Evolutionary conservation across 2,797 vertebrate species (phyloP), one percentile per base, ranked within the genome.

Genomic region (Takifugu rubripes): DNA sequence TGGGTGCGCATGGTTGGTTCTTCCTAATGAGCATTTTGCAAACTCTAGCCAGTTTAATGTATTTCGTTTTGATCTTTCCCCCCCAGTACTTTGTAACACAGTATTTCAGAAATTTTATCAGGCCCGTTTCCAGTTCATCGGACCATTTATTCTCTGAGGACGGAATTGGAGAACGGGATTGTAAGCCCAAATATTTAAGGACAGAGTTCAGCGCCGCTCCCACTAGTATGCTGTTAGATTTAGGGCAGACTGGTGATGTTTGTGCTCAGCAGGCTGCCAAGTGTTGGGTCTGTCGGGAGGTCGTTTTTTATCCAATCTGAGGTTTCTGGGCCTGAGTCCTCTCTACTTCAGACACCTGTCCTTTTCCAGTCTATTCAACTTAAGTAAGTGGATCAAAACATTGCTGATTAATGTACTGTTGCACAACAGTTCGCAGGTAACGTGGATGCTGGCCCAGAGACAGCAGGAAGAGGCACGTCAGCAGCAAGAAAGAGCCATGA

Each of bases 361-460:
- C 29, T 49, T 49, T 26, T 45, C 25, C 51, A 48, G 44, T 68
- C 49, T 53, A 70, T 60, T 60, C 63, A 51, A 15, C 43, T 54
- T 61, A 50, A 26, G 36, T 81, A 90, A 16, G 85, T 91, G 43
- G 90, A 93, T 87, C 92, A 93, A 90, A 92, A 93, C 43, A 3
- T 14, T 2, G 1, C 51, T 74, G 64, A 59, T 71, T 51, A 31
- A 44, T 54, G 40, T 21, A 52, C 33, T 61, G 56, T 52, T 70
- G 63, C 78, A 54, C 72, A 77, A 24, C 84, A 98, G 96, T 90
- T 95, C 96, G 84, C 97, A 99, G 92, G 96, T 98, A 91, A 98
- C 96, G 91, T 99, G 97, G 96, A 98, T 99, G 96, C 90, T 99
- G 85, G 94, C 97, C 79, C 97, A 99, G 90, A 94, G 96, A 88